These are phyloP conservation scores for Eospalax fontanierii DNA, from an alignment of 2,797 vertebrate species.

Conservation along the genomic window DNA sequence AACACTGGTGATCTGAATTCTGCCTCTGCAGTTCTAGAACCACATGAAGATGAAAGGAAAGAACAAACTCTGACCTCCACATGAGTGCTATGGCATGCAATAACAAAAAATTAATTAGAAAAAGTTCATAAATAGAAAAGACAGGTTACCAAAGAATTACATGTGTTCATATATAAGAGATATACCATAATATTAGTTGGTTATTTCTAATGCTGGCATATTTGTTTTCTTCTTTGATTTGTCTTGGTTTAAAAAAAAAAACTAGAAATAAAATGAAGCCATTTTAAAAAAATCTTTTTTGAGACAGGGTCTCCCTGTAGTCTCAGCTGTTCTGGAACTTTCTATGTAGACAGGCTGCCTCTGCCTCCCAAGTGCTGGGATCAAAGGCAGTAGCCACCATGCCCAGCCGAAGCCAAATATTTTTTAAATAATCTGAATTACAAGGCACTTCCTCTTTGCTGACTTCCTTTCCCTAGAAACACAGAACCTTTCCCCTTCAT, in stretches of 20 bases:
- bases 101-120: background rate
- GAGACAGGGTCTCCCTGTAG: background rate
- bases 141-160: constrained; percentile 26
- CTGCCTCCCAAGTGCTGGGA: background rate
- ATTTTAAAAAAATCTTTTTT: no score
- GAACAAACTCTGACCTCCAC: background rate
- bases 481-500: background rate
- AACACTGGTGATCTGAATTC: background rate
- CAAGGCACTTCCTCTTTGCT: constrained; percentile 31
- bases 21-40: background rate
- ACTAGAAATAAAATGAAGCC: no score
- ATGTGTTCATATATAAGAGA: background rate
- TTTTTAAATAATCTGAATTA: constrained; percentile 24
- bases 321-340: background rate
- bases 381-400: background rate
- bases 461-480: background rate
- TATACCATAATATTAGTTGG: constrained; percentile 30
- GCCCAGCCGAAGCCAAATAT: background rate
- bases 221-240: constrained; percentile 45
- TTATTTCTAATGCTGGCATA: constrained; percentile 48
- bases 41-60: background rate
- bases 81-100: no score
- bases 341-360: background rate
- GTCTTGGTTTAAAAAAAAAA: no score
- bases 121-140: constrained; percentile 48